phyloP scores from a whole-genome alignment of 2,888 invertebrate species.

The Teleiodes luculella region DNA sequence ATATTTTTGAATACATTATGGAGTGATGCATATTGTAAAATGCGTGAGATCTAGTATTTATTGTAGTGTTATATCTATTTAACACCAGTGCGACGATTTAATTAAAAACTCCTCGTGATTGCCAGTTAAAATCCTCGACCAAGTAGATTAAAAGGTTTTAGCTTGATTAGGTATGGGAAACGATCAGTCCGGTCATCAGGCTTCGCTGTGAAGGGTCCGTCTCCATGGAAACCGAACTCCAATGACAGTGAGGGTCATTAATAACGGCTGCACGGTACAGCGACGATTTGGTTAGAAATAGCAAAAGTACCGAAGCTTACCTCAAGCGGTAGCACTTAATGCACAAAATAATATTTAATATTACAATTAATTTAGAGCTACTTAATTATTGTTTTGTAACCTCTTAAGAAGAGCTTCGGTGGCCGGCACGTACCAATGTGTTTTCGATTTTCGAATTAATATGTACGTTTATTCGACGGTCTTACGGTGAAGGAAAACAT shows the following conservation, averaged over 20 bases:
- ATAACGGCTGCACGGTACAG: neutral
- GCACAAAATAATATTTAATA: too few relatives aligned
- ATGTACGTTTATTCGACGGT: too few relatives aligned
- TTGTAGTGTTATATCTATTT: neutral
- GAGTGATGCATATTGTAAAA: too few relatives aligned
- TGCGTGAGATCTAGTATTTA: neutral
- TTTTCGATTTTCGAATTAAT: too few relatives aligned
- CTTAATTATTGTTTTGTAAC: too few relatives aligned
- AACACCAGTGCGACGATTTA: neutral
- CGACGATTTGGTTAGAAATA: neutral
- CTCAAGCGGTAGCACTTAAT: too few relatives aligned
- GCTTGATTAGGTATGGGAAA: slow-evolving; percentile 7
- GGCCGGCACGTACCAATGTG: too few relatives aligned
- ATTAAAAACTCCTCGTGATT: slow-evolving; percentile 10
- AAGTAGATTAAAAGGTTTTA: slow-evolving; percentile 9
- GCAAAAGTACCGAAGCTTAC: too few relatives aligned
- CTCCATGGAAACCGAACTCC: slow-evolving; percentile 1
- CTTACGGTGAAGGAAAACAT: too few relatives aligned
- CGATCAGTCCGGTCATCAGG: slow-evolving; percentile 8
- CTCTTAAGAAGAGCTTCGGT: too few relatives aligned
- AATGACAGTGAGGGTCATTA: neutral
- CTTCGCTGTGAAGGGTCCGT: slow-evolving; percentile 1
- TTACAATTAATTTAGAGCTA: too few relatives aligned
- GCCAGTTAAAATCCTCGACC: neutral
- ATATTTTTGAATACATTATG: too few relatives aligned